Base-by-base conservation (phyloP, 1,140 invertebrate species). In the Babylonia areolata region DNA sequence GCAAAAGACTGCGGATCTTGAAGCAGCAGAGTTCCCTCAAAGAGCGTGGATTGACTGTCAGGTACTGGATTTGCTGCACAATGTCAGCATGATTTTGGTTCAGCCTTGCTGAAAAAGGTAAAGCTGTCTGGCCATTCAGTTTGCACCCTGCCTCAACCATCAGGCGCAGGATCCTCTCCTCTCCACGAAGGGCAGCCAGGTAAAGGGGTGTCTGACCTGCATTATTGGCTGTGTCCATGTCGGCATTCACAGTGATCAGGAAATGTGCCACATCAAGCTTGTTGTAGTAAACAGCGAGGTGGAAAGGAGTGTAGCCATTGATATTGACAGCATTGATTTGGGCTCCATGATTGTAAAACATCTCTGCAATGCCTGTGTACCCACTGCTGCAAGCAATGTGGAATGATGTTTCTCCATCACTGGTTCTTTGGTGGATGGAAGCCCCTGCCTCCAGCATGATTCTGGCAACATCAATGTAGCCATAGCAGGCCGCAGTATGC, bases 401-500 rank as follows among this genome's bases (percentile, higher is more conserved):
- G 54, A 93, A 85, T 6, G 88, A 85, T 78, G 86, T 93, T 86
- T 93, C 91, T 23, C 88, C 77, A 69, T 90, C 88, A 37, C 81
- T 87, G 40, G 90, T 93, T n/a, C 69, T 79, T n/a, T 88, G 85
- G 37, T 87, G 87, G 20, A 91, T 69, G 20, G 81, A 58, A 39
- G 90, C 89, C 46, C 90, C 89, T 20, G 88, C 86, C 17, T 90
- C 83, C 9, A 92, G 83, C 6, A 92, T 82, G 3, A 87, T 82
- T 71, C 89, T 79, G 0, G 92, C 90, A 51, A 93, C 88, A 23
- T 89, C 75, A 20, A 81, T 75, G 80, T 93, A 89, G 3, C 92
- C 92, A 86, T 93, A 93, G 51, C 91, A 92, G 28, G 90, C 90
- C 35, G 93, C 91, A 31, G 91, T 91, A 78, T 93, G 93, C 31